Conservation (phyloP, 30 jellyfish, hydroid and myxozoan species). For the Rhopilema esculentum region DNA sequence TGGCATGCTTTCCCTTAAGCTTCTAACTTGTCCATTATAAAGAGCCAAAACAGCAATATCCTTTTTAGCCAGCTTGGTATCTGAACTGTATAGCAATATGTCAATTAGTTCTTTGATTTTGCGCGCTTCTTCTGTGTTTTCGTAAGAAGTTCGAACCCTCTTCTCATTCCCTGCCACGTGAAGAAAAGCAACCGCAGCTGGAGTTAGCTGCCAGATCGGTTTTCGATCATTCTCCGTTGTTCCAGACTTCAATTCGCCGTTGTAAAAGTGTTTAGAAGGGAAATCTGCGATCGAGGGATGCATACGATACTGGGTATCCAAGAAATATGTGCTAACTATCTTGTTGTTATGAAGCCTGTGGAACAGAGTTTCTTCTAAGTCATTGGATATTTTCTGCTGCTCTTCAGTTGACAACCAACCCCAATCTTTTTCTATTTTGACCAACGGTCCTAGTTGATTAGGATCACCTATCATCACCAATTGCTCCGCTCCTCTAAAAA, state of each 20-base stretch:
- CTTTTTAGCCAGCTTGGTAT: not conserved
- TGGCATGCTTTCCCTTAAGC: not conserved
- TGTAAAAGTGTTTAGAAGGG: constrained; percentile 32
- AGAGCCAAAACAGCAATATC: constrained; percentile 30
- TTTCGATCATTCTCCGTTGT: not conserved
- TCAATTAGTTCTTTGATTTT: not conserved
- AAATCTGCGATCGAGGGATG: constrained; percentile 34
- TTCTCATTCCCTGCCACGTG: constrained; percentile 28
- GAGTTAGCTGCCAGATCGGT: constrained; percentile 29
- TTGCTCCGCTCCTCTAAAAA: constrained; percentile 30
- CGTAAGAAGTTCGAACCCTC: constrained; percentile 15
- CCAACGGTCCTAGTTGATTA: constrained; percentile 34
- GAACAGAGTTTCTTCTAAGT: constrained; percentile 17
- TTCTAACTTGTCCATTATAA: constrained; percentile 31
- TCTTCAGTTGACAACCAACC: constrained; percentile 27
- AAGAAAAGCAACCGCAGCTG: constrained; percentile 11
- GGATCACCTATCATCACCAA: constrained; percentile 55
- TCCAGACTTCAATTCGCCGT: constrained; percentile 20
- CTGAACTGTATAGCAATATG: not conserved
- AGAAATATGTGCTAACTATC: not conserved
- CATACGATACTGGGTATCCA: constrained; percentile 50
- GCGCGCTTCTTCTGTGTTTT: constrained; percentile 19
- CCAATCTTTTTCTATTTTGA: constrained; percentile 20
- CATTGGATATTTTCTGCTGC: not conserved
- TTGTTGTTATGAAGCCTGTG: constrained; percentile 7